phyloP scores from a whole-genome alignment of 2,113 vertebrate species.

The Epinephelus lanceolatus region DNA sequence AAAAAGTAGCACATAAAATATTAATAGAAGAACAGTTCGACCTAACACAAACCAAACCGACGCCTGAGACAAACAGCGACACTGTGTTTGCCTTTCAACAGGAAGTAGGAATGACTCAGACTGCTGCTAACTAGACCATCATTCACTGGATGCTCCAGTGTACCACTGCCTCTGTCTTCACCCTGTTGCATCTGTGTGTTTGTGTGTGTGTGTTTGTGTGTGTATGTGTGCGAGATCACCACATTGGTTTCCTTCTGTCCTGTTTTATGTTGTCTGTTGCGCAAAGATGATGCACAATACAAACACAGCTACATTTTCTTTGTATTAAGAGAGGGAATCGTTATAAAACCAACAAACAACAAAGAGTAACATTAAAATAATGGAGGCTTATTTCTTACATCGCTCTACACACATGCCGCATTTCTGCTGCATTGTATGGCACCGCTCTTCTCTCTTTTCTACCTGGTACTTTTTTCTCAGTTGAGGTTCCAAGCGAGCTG shows the following conservation, averaged over 20 bases:
- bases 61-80: constrained; percentile 3
- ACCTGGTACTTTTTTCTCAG: no score
- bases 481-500: no score
- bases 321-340: background rate
- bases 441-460: no score
- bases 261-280: background rate
- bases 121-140: constrained; percentile 47
- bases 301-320: background rate
- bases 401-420: no score
- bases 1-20: constrained; percentile 42
- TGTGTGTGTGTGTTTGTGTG: constrained; percentile 12
- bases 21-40: constrained; percentile 18
- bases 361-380: no score
- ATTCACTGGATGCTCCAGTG: constrained; percentile 29
- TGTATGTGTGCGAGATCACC: background rate
- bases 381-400: no score
- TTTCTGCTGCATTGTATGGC: no score
- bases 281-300: background rate
- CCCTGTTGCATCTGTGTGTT: constrained; percentile 3
- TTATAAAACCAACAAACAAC: background rate
- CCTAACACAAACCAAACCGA: constrained; percentile 8
- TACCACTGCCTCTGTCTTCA: constrained; percentile 12
- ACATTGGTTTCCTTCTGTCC: background rate
- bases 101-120: constrained; percentile 41
- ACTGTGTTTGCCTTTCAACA: constrained; percentile 23